A percentile compares a stretch with the other conserved stretches of the same genome.
Evolutionary conservation across 2,888 invertebrate genomes (phyloP).

Genomic region (Eledona agricola): DNA sequence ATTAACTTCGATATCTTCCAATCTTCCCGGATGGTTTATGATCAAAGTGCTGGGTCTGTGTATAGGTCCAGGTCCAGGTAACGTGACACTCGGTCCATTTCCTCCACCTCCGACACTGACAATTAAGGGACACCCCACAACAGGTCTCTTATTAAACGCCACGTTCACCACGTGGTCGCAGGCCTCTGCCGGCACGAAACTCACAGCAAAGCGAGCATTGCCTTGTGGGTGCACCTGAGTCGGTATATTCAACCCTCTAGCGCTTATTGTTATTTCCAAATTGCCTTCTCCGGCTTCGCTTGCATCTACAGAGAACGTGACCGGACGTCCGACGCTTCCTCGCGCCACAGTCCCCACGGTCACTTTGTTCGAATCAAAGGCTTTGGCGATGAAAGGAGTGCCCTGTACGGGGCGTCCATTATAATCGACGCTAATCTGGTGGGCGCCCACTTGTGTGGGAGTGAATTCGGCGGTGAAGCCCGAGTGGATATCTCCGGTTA

Average conservation of each 20-base stretch:
- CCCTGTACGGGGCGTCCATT: conserved; percentile 89
- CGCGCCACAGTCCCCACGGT: conserved; percentile 81
- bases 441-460: conserved; percentile 92
- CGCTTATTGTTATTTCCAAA: conserved; percentile 95
- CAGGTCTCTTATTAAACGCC: conserved; percentile 92
- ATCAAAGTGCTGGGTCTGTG: conserved; percentile 76
- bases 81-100: conserved; percentile 73
- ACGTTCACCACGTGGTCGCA: conserved; percentile 96
- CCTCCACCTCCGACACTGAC: conserved; percentile 78
- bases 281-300: conserved; percentile 97
- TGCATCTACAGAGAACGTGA: conserved; percentile 96
- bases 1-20: conserved; percentile 94
- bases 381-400: conserved; percentile 89
- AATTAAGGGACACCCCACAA: conserved; percentile 90
- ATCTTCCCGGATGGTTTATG: conserved; percentile 83
- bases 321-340: conserved; percentile 86
- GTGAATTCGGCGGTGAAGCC: conserved; percentile 93
- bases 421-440: conserved; percentile 89
- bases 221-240: conserved; percentile 94
- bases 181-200: conserved; percentile 93
- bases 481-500: conserved; percentile 87
- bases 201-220: conserved; percentile 91
- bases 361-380: conserved; percentile 89
- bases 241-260: conserved; percentile 91
- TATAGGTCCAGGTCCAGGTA: conserved; percentile 77